Percentiles rank a stretch among this genome's conserved stretches.
These are phyloP conservation scores for Acanthococcus lagerstroemiae DNA, from an alignment of 2,888 invertebrate species.

Conservation along the genomic window DNA sequence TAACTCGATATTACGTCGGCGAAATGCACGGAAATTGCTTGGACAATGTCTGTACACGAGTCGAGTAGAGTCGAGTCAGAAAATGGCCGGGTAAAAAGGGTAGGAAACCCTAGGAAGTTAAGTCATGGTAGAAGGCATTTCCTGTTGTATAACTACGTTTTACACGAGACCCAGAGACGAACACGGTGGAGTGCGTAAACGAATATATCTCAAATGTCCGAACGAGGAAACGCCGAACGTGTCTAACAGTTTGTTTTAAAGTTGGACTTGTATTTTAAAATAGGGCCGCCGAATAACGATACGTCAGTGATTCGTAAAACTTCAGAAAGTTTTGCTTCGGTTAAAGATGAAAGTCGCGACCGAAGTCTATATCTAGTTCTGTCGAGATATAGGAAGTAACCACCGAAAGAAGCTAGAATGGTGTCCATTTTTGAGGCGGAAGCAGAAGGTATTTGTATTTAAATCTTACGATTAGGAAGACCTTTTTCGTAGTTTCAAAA, in stretches of 20 bases:
- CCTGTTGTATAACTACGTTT: constrained; percentile 10
- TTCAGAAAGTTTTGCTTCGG: no score
- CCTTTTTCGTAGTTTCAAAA: no score
- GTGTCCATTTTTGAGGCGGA: no score
- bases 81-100: not conserved
- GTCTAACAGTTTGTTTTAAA: constrained; percentile 16
- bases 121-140: constrained; percentile 13
- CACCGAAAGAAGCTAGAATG: no score
- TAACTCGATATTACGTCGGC: not conserved
- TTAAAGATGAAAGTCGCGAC: no score
- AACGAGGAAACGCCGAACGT: constrained; percentile 23
- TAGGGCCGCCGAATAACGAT: not conserved
- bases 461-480: no score
- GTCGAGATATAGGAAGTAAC: no score
- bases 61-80: not conserved
- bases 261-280: not conserved
- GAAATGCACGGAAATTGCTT: not conserved
- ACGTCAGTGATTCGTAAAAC: not conserved
- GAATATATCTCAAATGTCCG: constrained; percentile 24
- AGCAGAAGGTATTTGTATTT: no score
- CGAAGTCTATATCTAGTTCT: no score
- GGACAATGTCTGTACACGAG: not conserved
- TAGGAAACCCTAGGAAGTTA: constrained; percentile 14
- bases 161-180: not conserved
- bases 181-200: not conserved